Evolutionary conservation across 2,113 vertebrate genomes (phyloP).

Genomic region (Neopipo cinnamomea): DNA sequence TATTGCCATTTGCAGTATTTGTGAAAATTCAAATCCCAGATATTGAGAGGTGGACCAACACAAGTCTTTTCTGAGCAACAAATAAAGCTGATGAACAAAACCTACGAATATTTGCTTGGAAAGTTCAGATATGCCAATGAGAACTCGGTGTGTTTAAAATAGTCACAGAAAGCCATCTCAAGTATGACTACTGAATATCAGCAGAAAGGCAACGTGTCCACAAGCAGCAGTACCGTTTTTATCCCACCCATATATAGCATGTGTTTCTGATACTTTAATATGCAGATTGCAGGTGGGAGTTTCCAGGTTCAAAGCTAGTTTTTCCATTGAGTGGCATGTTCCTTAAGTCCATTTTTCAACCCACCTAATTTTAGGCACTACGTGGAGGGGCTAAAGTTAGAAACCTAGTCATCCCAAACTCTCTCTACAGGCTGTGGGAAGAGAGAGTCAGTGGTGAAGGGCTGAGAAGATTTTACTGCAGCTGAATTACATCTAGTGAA

Average conservation of each 20-base stretch:
- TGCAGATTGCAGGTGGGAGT: slow-evolving; percentile 17
- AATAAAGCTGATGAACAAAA: neutral
- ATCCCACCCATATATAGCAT: neutral
- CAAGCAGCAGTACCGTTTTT: neutral
- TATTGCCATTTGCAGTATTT: neutral
- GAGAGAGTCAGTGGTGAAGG: neutral
- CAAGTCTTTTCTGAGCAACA: neutral
- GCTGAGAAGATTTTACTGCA: neutral
- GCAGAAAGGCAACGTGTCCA: neutral
- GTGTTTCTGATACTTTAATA: slow-evolving; percentile 1
- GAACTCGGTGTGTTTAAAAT: neutral
- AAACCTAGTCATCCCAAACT: neutral
- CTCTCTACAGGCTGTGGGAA: neutral
- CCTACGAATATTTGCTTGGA: neutral
- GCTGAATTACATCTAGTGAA: neutral
- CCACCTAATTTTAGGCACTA: neutral
- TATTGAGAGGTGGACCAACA: neutral
- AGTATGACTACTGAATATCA: neutral
- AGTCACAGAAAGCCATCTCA: neutral
- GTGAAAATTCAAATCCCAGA: neutral
- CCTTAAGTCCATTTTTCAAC: slow-evolving; percentile 4
- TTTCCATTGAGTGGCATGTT: neutral
- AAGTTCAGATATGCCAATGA: neutral
- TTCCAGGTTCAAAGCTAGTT: neutral
- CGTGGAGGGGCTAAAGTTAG: neutral